phyloP scores from a whole-genome alignment of 2,797 vertebrate genomes.

The Chaunax sp. region DNA sequence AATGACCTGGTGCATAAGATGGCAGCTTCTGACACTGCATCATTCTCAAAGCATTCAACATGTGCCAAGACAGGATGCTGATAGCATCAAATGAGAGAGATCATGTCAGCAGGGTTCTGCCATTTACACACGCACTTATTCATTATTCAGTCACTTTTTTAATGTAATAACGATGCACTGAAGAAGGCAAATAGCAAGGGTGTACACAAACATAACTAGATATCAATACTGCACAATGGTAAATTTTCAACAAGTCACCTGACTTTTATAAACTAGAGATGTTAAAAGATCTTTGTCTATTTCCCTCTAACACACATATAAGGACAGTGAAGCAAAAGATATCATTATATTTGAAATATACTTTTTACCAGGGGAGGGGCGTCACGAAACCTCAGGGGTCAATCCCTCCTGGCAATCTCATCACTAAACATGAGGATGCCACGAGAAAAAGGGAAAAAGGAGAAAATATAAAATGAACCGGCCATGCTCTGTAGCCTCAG shows the following conservation, averaged over 20 bases:
- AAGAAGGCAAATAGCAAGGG: conserved; percentile 3
- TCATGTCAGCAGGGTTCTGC: conserved; percentile 39
- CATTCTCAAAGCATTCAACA: conserved; percentile 22
- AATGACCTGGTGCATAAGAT: conserved; percentile 10
- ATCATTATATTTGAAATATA: conserved; percentile 47
- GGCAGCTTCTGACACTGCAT: neutral
- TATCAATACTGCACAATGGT: neutral
- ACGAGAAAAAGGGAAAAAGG: conserved; percentile 46
- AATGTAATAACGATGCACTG: conserved; percentile 19
- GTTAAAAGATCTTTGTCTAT: neutral
- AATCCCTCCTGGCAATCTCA: conserved; percentile 66
- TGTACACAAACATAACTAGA: neutral
- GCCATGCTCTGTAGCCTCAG: conserved; percentile 52
- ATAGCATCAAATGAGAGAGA: conserved; percentile 32
- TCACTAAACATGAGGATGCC: conserved; percentile 72
- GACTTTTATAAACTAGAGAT: neutral
- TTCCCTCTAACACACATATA: conserved; percentile 4
- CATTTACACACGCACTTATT: conserved; percentile 48
- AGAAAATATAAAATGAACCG: conserved; percentile 46
- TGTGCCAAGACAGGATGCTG: conserved; percentile 31
- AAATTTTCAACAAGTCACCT: neutral
- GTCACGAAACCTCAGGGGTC: conserved; percentile 48
- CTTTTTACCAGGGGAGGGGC: conserved; percentile 43
- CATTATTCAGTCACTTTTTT: conserved; percentile 46
- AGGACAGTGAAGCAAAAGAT: conserved; percentile 44